Percentiles rank a stretch among this genome's conserved stretches.
Evolutionary conservation across 2,797 vertebrate genomes (phyloP).

Genomic region (Bucorvus abyssinicus): DNA sequence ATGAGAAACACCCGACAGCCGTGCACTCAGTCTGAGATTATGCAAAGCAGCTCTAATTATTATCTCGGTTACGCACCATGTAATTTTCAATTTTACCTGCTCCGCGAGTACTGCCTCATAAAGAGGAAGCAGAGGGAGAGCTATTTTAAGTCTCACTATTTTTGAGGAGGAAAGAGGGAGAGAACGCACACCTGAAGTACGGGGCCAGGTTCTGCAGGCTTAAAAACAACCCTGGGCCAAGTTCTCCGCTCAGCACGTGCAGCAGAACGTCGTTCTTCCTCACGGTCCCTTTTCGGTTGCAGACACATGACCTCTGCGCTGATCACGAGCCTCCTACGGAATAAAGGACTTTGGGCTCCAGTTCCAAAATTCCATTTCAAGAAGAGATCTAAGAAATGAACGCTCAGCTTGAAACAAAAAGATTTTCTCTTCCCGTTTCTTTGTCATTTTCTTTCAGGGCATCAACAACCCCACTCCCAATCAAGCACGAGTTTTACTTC

Average conservation of each 20-base stretch:
- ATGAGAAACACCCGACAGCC: neutral
- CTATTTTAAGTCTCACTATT: neutral
- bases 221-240: neutral
- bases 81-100: constrained; percentile 2
- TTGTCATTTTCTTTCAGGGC: neutral
- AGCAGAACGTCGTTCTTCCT: neutral
- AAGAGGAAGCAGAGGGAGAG: neutral
- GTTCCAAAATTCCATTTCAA: neutral
- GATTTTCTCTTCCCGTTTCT: neutral
- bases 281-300: neutral
- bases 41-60: constrained; percentile 15
- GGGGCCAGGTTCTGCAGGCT: neutral
- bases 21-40: neutral
- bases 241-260: neutral
- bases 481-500: neutral
- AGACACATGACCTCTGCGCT: neutral
- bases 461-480: neutral
- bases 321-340: neutral
- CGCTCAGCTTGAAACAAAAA: neutral
- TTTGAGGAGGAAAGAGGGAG: neutral
- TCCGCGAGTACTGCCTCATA: neutral
- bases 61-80: neutral
- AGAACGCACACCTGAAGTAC: neutral
- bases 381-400: neutral
- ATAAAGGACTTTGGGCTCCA: neutral